Conservation (phyloP, 2,113 vertebrate genomes). For the Sitta europaea region DNA sequence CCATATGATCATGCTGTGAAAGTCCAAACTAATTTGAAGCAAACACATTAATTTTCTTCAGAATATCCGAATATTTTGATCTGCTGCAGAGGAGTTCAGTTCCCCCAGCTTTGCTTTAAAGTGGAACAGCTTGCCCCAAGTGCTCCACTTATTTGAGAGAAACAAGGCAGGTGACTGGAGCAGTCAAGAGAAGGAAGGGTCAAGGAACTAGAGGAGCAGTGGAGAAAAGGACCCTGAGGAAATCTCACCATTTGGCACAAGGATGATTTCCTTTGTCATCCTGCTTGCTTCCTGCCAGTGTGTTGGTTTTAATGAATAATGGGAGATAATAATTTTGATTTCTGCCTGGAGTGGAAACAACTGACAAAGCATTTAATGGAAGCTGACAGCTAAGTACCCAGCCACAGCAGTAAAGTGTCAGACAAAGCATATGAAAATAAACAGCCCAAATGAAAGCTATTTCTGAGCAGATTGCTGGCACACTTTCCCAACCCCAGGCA, state of each 20-base stretch:
- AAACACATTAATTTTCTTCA: not conserved
- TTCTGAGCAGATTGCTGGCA: slow-evolving; percentile 66
- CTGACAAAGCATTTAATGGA: slow-evolving; percentile 60
- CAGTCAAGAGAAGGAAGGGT: not conserved
- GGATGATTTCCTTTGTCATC: slow-evolving; percentile 53
- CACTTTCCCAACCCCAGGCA: slow-evolving; percentile 60
- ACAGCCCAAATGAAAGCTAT: slow-evolving; percentile 67
- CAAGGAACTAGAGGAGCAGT: not conserved
- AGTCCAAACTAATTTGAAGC: not conserved
- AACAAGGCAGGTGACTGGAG: not conserved
- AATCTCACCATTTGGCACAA: slow-evolving; percentile 15
- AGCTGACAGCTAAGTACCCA: slow-evolving; percentile 72
- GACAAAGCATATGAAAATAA: slow-evolving; percentile 73
- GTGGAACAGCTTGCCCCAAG: not conserved
- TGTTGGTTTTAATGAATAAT: slow-evolving; percentile 31
- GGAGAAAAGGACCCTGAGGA: not conserved
- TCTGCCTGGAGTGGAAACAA: slow-evolving; percentile 33
- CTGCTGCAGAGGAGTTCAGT: not conserved
- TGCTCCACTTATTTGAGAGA: not conserved
- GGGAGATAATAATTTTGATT: slow-evolving; percentile 47
- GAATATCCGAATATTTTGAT: not conserved
- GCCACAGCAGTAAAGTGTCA: slow-evolving; percentile 63
- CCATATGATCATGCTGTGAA: not conserved
- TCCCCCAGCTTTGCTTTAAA: not conserved
- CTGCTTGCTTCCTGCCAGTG: not conserved